Evolutionary conservation across 2,113 vertebrate genomes (phyloP).

Genomic region (Planiliza haematocheilus): DNA sequence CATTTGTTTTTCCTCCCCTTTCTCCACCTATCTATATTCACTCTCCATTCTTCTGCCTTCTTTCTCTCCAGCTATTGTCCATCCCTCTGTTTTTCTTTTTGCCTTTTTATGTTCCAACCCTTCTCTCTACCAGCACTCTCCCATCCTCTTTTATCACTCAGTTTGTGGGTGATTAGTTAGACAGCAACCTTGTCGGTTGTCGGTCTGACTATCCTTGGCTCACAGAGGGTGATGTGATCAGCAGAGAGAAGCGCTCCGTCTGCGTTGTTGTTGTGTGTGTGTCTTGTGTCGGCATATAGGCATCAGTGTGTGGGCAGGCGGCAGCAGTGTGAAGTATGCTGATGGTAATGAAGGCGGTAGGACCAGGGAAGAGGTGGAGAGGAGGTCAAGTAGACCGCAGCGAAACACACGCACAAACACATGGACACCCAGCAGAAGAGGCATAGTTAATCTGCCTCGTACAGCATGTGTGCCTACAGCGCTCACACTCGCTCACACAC

Average conservation of each 20-base stretch:
- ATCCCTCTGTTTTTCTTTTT: neutral
- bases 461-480: constrained; percentile 5
- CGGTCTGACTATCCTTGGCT: constrained; percentile 36
- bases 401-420: constrained; percentile 20
- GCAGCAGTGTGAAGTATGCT: constrained; percentile 62
- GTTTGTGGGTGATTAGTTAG: constrained; percentile 48
- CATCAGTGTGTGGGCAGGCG: constrained; percentile 66
- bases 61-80: neutral
- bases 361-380: constrained; percentile 64
- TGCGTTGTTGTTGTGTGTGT: constrained; percentile 23
- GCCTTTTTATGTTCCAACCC: neutral
- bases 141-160: constrained; percentile 2
- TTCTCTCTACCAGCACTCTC: neutral
- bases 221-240: constrained; percentile 46
- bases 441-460: constrained; percentile 11
- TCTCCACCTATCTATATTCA: neutral
- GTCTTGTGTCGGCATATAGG: constrained; percentile 21
- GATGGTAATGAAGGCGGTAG: constrained; percentile 67
- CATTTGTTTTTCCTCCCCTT: neutral
- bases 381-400: constrained; percentile 72
- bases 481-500: neutral
- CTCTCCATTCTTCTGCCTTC: neutral
- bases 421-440: neutral
- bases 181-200: constrained; percentile 29
- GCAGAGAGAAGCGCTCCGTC: constrained; percentile 19